Conservation (phyloP, 2,113 vertebrate genomes). For the Sterrhoptilus dennistouni region DNA sequence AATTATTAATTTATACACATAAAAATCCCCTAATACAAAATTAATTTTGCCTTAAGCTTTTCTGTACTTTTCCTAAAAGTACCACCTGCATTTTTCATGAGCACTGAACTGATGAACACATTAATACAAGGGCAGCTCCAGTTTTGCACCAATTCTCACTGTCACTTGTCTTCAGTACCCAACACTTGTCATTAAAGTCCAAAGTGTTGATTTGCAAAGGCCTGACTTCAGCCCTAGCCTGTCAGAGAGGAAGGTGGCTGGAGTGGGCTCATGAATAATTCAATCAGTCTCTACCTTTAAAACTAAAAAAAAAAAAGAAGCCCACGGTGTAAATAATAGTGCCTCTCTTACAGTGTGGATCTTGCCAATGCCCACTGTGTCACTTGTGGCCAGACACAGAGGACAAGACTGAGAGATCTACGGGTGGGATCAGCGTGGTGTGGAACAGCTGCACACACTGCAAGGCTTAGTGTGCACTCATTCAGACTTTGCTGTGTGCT, state of each 20-base stretch:
- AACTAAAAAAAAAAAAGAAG: neutral
- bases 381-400: accelerated
- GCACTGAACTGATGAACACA: neutral
- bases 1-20: slow-evolving; percentile 37
- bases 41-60: slow-evolving; percentile 42
- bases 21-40: slow-evolving; percentile 37
- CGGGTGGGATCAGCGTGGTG: accelerated
- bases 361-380: neutral
- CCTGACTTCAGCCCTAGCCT: neutral
- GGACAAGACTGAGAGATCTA: neutral
- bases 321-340: neutral
- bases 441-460: neutral
- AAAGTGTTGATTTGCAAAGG: neutral
- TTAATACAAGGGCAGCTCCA: neutral
- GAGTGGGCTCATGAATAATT: neutral
- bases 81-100: slow-evolving; percentile 3
- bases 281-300: neutral
- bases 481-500: neutral
- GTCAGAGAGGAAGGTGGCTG: neutral
- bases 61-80: slow-evolving; percentile 32
- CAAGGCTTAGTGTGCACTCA: accelerated
- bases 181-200: neutral
- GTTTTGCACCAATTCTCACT: neutral
- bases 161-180: neutral
- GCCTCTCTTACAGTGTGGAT: neutral